Conservation (phyloP, 92 coral and sea anemone species). For the Blastomussa wellsi region DNA sequence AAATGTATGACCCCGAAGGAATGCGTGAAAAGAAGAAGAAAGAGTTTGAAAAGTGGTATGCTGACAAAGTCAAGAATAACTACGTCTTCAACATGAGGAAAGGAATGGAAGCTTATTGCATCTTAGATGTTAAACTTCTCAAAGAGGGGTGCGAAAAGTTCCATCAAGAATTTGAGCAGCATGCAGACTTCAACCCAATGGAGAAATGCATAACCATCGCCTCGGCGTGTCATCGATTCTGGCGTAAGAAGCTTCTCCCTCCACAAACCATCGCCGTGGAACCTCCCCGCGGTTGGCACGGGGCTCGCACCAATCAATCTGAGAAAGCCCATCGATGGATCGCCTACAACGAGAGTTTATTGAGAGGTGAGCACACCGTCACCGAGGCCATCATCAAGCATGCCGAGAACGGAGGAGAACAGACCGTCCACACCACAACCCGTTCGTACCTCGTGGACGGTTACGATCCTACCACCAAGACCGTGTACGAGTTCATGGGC, state of each 20-base stretch:
- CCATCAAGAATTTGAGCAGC: background rate
- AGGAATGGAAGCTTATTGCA: background rate
- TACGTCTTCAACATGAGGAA: background rate
- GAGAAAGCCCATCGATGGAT: background rate
- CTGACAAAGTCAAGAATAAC: background rate
- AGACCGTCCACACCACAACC: too few species aligned
- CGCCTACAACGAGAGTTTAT: too few species aligned
- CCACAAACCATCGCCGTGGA: background rate
- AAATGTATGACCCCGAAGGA: background rate
- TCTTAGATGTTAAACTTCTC: background rate
- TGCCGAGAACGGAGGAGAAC: too few species aligned
- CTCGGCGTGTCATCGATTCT: background rate
- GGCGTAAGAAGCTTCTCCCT: background rate
- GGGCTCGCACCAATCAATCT: background rate
- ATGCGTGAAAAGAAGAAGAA: background rate
- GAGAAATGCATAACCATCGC: slow-evolving; percentile 15
- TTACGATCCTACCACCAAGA: too few species aligned
- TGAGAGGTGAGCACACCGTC: background rate
- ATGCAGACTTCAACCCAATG: background rate
- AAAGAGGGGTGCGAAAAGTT: background rate
- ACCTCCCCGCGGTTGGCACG: background rate
- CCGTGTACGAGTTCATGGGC: too few species aligned
- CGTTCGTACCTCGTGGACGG: too few species aligned
- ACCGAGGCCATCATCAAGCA: too few species aligned
- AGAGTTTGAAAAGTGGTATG: background rate